These are phyloP conservation scores for Anastatus disparis DNA, from an alignment of 1,140 invertebrate species.

Conservation along the genomic window DNA sequence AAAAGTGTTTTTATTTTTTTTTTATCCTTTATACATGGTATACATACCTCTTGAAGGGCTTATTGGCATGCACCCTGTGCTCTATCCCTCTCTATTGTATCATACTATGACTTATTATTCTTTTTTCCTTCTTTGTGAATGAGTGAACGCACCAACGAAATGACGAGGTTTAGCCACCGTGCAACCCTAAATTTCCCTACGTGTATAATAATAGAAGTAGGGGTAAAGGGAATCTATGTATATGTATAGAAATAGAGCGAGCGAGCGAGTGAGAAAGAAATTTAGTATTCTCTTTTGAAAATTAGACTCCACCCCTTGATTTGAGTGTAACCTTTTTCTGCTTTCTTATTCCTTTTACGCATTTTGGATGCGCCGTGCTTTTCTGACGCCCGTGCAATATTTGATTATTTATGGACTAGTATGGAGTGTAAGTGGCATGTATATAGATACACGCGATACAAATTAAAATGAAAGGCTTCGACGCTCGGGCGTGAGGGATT, in stretches of 20 bases:
- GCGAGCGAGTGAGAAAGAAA: too few relatives aligned
- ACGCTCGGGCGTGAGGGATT: constrained; percentile 21
- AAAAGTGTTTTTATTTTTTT: too few relatives aligned
- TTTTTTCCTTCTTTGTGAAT: too few relatives aligned
- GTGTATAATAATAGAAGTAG: too few relatives aligned
- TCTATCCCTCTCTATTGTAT: constrained; percentile 55
- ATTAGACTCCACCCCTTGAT: constrained; percentile 43
- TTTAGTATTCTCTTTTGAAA: too few relatives aligned
- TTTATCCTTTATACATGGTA: too few relatives aligned
- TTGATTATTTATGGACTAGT: constrained; percentile 35
- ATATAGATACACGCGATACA: neutral
- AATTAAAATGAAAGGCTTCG: constrained; percentile 35
- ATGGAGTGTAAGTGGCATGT: too few relatives aligned
- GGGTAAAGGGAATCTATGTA: too few relatives aligned
- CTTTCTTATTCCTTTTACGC: neutral
- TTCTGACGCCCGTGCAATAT: constrained; percentile 35
- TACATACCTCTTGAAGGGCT: constrained; percentile 46
- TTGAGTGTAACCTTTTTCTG: neutral
- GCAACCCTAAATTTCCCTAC: constrained; percentile 46
- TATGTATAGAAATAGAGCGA: too few relatives aligned
- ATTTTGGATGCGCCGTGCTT: constrained; percentile 15
- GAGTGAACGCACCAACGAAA: too few relatives aligned
- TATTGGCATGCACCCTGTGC: constrained; percentile 59
- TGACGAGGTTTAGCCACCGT: too few relatives aligned
- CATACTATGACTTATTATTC: too few relatives aligned